Evolutionary conservation across 35 echinoderm and acorn worm genomes (phyloP), one percentile per base, ranked within the genome.

Genomic region (Heliocidaris erythrogramma): DNA sequence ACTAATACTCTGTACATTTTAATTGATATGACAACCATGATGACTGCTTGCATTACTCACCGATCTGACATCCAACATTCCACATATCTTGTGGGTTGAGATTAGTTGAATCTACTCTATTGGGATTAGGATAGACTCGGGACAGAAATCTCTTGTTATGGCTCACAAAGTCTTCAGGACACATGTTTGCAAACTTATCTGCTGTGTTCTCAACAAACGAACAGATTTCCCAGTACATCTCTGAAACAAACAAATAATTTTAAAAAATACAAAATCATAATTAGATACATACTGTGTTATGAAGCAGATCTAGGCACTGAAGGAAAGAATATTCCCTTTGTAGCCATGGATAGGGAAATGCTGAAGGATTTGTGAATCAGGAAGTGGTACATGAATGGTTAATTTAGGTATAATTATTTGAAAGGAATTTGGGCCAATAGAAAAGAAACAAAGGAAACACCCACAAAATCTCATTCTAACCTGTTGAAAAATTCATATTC

Each of bases 11-110:
- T 60, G 59, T 14, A 60, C 59, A 12, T 60, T 13, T 60, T 2
- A 2, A 60, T 12, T 60, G 59, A 60, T 14, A 60, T 60, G 9
- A 14, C 18, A 14, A 87, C 9, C 11, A 42, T 87, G 17, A 87
- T 13, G 14, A 42, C 29, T 11, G 4, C 24, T 21, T 89, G 5
- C 47, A 18, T 42, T 27, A 91, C 97, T 95, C 95, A 99, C 98
- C 98, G 13, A 99, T 97, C 88, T 99, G 98, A 89, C 98, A 99
- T n/a, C 98, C 98, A 93, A 95, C 94, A 85, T 99, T 99, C 98
- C 98, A 99, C 27, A 99, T 85, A 84, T 99, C 98, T 24, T 99
- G 98, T 24, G 98, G 98, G 35, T 99, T 99, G 50, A 96, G 95
- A 49, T 99, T 99, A 49, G 96, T 99, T 30, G 98, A 99, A 90